These are phyloP conservation scores for Dermochelys coriacea DNA, from an alignment of 2,797 vertebrate species.

Conservation along the genomic window DNA sequence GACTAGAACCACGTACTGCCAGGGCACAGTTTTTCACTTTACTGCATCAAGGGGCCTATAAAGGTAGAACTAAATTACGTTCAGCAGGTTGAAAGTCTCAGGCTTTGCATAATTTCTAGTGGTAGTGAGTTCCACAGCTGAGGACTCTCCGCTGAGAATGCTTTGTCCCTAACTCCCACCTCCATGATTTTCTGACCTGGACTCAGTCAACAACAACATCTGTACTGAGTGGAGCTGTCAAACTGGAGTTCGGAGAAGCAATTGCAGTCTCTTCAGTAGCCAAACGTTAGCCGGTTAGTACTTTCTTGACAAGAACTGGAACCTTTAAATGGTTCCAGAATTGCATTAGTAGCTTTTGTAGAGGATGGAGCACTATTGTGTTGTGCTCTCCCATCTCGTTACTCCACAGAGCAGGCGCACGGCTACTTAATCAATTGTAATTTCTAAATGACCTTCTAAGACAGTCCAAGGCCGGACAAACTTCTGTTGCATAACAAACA, in stretches of 20 bases:
- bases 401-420: conserved; percentile 4
- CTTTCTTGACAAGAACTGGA: not conserved
- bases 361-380: not conserved
- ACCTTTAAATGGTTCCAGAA: rapidly evolving
- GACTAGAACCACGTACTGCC: not conserved
- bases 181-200: not conserved
- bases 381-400: conserved; percentile 41
- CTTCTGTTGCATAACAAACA: not conserved
- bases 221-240: not conserved
- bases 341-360: not conserved
- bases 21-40: not conserved
- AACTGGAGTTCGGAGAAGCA: not conserved
- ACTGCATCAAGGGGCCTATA: not conserved
- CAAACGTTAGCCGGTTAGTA: not conserved
- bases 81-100: not conserved
- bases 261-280: not conserved
- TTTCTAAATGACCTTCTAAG: conserved; percentile 63
- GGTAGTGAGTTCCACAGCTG: not conserved
- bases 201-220: not conserved
- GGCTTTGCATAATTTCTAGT: not conserved
- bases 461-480: conserved; percentile 21
- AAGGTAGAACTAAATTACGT: not conserved
- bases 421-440: conserved; percentile 55
- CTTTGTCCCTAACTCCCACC: not conserved
- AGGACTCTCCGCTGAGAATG: not conserved